Evolutionary conservation across 2,113 vertebrate species (phyloP).

Genomic region (Corythaeola cristata): DNA sequence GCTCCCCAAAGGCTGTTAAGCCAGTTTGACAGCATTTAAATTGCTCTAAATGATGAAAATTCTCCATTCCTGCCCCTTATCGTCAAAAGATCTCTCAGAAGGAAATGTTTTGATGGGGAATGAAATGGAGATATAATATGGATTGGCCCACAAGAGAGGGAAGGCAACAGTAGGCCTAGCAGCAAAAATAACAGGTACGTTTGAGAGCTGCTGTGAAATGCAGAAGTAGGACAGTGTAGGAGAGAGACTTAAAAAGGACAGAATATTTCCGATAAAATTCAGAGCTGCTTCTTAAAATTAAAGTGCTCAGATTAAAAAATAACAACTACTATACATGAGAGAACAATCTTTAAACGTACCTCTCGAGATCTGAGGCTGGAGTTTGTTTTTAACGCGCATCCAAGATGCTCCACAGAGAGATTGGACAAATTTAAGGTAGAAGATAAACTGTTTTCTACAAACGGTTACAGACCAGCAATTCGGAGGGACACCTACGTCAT

Average conservation of each 20-base stretch:
- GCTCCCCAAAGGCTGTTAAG: not conserved
- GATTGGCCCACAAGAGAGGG: not conserved
- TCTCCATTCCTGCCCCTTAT: not conserved
- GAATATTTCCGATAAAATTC: not conserved
- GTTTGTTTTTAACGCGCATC: not conserved
- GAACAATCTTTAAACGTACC: not conserved
- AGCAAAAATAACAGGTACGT: not conserved
- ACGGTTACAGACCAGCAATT: not conserved
- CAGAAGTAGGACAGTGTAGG: not conserved
- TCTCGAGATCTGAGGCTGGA: not conserved
- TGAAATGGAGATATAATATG: not conserved
- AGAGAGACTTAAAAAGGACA: not conserved
- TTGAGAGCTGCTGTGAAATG: not conserved
- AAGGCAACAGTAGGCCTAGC: not conserved
- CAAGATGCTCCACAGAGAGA: not conserved
- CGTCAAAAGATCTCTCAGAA: not conserved
- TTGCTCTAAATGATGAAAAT: not conserved
- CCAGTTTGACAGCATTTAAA: not conserved
- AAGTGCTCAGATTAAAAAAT: not conserved
- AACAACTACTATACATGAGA: not conserved
- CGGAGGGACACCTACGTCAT: not conserved
- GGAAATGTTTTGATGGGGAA: not conserved
- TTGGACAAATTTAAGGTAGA: not conserved
- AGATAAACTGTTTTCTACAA: not conserved
- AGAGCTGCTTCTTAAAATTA: not conserved